Percentiles rank a stretch among this genome's conserved stretches.
Conservation (phyloP, 2,888 invertebrate genomes). For the Adelognathus sp. region DNA sequence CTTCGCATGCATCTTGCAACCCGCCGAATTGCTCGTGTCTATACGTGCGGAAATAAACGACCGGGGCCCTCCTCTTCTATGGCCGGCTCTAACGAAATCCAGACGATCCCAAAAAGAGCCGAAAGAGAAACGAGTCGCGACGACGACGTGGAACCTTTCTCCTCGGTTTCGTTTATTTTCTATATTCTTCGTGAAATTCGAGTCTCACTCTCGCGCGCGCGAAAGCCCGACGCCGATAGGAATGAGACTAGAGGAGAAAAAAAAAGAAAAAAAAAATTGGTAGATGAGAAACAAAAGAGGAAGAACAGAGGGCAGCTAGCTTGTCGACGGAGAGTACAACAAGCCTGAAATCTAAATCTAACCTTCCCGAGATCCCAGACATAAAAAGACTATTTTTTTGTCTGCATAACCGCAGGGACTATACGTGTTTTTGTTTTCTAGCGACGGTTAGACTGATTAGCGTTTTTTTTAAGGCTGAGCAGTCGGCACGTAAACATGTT, state of each 20-base stretch:
- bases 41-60: constrained; percentile 18
- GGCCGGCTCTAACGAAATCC: constrained; percentile 1
- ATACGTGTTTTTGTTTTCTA: neutral
- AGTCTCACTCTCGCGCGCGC: constrained; percentile 23
- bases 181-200: constrained; percentile 15
- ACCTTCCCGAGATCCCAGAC: constrained; percentile 22
- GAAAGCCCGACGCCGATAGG: neutral
- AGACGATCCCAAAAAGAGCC: constrained; percentile 10
- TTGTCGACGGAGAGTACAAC: neutral
- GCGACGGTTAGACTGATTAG: neutral
- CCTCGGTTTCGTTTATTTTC: constrained; percentile 14
- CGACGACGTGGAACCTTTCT: constrained; percentile 1
- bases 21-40: neutral
- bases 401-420: neutral
- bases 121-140: neutral
- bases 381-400: constrained; percentile 1
- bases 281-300: constrained; percentile 6
- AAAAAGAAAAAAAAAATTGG: constrained; percentile 6
- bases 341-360: constrained; percentile 20
- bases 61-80: neutral
- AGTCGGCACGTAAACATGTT: neutral
- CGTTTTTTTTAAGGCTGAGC: neutral
- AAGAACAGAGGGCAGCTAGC: neutral
- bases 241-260: neutral
- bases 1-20: constrained; percentile 7